Conservation (phyloP, 30 jellyfish, hydroid and myxozoan genomes). For the Aurelia aurita region DNA sequence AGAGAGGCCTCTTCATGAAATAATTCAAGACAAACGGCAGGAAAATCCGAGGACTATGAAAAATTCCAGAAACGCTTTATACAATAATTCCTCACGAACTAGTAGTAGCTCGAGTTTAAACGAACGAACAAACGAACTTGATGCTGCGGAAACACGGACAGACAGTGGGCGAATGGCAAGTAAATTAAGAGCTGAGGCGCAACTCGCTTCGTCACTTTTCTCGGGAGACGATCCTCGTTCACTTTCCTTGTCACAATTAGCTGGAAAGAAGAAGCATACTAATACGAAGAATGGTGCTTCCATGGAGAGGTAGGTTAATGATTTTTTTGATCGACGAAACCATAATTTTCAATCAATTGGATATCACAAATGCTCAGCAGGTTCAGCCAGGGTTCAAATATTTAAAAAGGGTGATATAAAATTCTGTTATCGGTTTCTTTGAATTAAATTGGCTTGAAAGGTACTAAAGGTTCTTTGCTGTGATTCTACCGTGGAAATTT, state of each 20-base stretch:
- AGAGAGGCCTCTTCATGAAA: conserved; percentile 65
- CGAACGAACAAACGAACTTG: not conserved
- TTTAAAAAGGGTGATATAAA: too few relatives aligned
- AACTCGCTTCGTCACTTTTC: conserved; percentile 57
- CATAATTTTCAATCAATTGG: too few relatives aligned
- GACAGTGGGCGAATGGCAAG: conserved; percentile 65
- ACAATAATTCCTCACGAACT: too few relatives aligned
- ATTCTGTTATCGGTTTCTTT: too few relatives aligned
- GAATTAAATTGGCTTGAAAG: too few relatives aligned
- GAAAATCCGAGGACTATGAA: not conserved
- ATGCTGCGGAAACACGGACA: not conserved
- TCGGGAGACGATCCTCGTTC: conserved; percentile 25
- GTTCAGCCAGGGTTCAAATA: too few relatives aligned
- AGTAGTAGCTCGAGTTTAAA: not conserved
- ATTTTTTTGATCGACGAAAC: too few relatives aligned
- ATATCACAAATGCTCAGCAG: too few relatives aligned
- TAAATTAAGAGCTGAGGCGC: conserved; percentile 69
- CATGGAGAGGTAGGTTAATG: conserved; percentile 5
- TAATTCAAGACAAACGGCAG: conserved; percentile 12
- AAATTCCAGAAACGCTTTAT: not conserved
- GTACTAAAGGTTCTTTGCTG: too few relatives aligned
- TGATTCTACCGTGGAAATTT: too few relatives aligned
- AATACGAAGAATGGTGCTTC: not conserved
- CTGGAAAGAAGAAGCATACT: not conserved
- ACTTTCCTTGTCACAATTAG: conserved; percentile 5